Base-by-base conservation (phyloP, 2,888 invertebrate species). In the Magallana nippona region DNA sequence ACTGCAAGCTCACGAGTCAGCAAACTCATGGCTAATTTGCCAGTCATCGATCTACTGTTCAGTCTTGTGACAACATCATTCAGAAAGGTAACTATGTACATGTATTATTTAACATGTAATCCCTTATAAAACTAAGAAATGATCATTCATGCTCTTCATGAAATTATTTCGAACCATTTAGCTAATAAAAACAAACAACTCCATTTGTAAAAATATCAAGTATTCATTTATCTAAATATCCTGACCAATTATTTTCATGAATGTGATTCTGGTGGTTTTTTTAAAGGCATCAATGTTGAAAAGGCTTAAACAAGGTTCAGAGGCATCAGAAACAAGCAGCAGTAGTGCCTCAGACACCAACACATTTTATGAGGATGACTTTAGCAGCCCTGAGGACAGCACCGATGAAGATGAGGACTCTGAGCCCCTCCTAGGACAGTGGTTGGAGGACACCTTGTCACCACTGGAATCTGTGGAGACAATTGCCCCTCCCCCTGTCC, bases 401-500 rank as follows among this genome's bases (percentile, higher is more conserved):
- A 94, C 94, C 81, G 97, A 97, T 71, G 97, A 97, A 93, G 98
- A 98, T 94, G 94, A 95, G 85, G 95, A 95, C 86, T 94, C 94
- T 94, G 97, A 98, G 94, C 97, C 97, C 8, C 96, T 98, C 86
- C 95, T 98, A 90, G 98, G 98, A 0, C 96, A 97, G 89, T 98
- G 98, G 98, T 98, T 98, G 94, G 98, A 98, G 92, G 98, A 98
- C 0, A 95, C 98, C 15, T 97, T 97, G 44, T 97, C 98, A 1
- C 89, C 92, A 8, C 86, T 90, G 13, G 89, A 89, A 32, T 87
- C 90, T n/a, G 85, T 89, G 15, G 87, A 88, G 55, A 85, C 91
- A 44, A 86, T 91, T 55, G 89, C 91, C 32, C 89, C 90, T 71
- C 90, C 92, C 15, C 86, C 89, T 15, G 84, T 90, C 13, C 89